These are phyloP conservation scores for Babyrousa celebensis DNA, from an alignment of 2,797 vertebrate genomes.

Conservation along the genomic window DNA sequence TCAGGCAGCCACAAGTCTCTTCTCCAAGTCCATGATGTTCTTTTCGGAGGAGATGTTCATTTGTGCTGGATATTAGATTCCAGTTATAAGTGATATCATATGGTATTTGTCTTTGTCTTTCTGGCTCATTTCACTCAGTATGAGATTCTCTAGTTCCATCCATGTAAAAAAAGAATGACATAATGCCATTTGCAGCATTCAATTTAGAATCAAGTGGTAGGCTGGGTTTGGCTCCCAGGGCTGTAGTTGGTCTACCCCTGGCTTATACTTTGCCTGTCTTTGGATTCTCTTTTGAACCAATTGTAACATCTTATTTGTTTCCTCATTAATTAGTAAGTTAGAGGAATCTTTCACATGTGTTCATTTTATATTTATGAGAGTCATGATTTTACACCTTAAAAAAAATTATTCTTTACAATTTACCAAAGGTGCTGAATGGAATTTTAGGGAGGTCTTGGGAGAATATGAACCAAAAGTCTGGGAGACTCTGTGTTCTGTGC, in stretches of 20 bases:
- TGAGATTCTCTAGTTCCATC: too few species aligned
- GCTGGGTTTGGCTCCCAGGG: not conserved
- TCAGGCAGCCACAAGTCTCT: too few species aligned
- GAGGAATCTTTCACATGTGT: not conserved
- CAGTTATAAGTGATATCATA: too few species aligned
- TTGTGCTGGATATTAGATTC: too few species aligned
- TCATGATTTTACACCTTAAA: conserved; percentile 35
- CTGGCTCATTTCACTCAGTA: too few species aligned
- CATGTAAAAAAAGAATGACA: too few species aligned
- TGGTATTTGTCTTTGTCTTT: too few species aligned
- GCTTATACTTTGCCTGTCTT: conserved; percentile 47
- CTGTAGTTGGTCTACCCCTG: not conserved
- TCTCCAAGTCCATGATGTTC: too few species aligned
- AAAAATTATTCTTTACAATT: conserved; percentile 15
- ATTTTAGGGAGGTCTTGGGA: not conserved
- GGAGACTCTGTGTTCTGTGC: not conserved
- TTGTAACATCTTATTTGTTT: not conserved
- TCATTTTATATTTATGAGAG: conserved; percentile 42
- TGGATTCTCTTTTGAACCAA: not conserved
- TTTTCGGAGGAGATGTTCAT: too few species aligned
- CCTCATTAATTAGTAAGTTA: conserved; percentile 1
- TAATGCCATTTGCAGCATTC: too few species aligned
- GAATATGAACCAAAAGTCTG: not conserved
- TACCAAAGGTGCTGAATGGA: not conserved
- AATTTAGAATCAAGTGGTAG: not conserved